Base-by-base conservation (phyloP, 2,113 vertebrate species). In the Pseudolaguvia tuberculata region DNA sequence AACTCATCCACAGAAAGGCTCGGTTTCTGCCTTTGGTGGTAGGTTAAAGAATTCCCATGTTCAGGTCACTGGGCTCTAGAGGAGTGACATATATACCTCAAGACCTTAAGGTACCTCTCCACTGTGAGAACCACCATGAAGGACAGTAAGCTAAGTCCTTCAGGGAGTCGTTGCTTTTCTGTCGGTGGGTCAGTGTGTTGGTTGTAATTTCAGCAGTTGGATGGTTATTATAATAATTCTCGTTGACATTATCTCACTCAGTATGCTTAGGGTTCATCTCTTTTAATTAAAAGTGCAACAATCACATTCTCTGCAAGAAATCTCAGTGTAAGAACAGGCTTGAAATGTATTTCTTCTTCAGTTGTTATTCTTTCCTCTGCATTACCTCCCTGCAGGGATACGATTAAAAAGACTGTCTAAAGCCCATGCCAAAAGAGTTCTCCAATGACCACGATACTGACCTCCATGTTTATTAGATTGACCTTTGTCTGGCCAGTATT, bases 381-480 rank as follows among this genome's bases (percentile, higher is more conserved):
- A 80, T 83, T 82, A 80, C 79, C 85, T 85, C 83, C 85, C 89
- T 79, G 73, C 81, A 80, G 88, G 88, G 89, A 89, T 87, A 86
- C 87, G 89, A 91, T 91, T 89, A 92, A 88, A 86, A 85, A 85
- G 79, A 80, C 86, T 87, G 87, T 89, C 87, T 86, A 86, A 88
- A 89, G 87, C 84, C 86, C 79, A 84, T 84, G 87, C 72, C 66
- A 83, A 80, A 82, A 84, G 87, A 84, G 86, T 87, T 86, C 88
- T 89, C 85, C 31, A 84, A 89, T 87, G 88, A 17, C 86, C 85
- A 75, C 80, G 83, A 83, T 18, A 21, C 85, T 90, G 91, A 92
- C 89, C 90, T 80, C 88, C 82, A 77, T 91, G 89, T 91, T 92
- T 92, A 93, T 91, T 92, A 93, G 84, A 84, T 82, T 90, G 89